Evolutionary conservation across 1,140 invertebrate species (phyloP).

Genomic region (Lucilia cuprina): DNA sequence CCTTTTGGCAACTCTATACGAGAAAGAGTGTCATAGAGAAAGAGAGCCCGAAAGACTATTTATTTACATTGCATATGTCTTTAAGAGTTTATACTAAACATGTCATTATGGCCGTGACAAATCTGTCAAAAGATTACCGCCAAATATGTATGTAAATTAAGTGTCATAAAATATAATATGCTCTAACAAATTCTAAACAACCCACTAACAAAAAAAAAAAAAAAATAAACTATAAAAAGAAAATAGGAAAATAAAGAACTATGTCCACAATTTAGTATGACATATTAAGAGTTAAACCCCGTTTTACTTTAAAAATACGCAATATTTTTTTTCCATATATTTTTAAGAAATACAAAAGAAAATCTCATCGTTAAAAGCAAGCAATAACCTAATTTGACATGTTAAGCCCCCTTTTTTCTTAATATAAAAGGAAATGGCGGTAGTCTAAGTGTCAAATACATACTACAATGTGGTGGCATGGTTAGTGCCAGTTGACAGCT

Average conservation of each 20-base stretch:
- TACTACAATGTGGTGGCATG: background rate
- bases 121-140: constrained; percentile 58
- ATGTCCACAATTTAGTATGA: background rate
- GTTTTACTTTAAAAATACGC: background rate
- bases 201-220: background rate
- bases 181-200: constrained; percentile 13
- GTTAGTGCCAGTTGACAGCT: constrained; percentile 13
- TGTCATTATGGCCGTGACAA: constrained; percentile 46
- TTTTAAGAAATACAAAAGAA: background rate
- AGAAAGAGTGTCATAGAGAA: background rate
- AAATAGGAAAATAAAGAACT: too few relatives aligned
- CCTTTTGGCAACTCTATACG: background rate
- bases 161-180: constrained; percentile 10
- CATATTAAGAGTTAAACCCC: background rate
- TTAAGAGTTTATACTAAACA: background rate
- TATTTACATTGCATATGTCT: background rate
- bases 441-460: background rate
- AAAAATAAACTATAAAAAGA: background rate
- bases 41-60: background rate
- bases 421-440: too few relatives aligned
- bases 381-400: background rate
- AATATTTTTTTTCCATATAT: background rate
- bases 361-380: background rate
- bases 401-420: background rate
- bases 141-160: constrained; percentile 33